A percentile compares a stretch with the other conserved stretches of the same genome.
Conservation (phyloP, 2,113 vertebrate genomes). For the Chaetops frenatus region DNA sequence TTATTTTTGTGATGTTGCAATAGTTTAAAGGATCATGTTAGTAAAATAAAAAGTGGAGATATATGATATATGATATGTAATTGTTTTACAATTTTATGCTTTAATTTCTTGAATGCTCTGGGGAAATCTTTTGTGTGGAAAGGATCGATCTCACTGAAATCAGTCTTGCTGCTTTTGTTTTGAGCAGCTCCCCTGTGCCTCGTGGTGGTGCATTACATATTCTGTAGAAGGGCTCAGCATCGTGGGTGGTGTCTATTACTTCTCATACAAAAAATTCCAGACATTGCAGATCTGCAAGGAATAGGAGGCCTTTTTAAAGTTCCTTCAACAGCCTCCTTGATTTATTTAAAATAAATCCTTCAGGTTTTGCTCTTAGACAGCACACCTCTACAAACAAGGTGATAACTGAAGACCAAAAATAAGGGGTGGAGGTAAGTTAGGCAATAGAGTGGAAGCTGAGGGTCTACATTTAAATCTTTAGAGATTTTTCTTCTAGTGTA, state of each 20-base stretch:
- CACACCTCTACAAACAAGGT: neutral
- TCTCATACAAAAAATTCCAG: conserved; percentile 40
- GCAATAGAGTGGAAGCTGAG: neutral
- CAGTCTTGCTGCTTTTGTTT: neutral
- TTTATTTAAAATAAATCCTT: neutral
- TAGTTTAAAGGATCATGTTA: neutral
- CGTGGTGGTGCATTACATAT: neutral
- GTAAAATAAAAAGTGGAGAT: neutral
- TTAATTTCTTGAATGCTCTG: neutral
- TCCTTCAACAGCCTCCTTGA: neutral
- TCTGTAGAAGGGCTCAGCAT: conserved; percentile 18
- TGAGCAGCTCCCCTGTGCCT: conserved; percentile 20
- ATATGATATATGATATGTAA: neutral
- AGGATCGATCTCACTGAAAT: neutral
- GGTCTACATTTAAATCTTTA: neutral
- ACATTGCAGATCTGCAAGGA: conserved; percentile 16
- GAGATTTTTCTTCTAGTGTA: neutral
- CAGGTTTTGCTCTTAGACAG: neutral
- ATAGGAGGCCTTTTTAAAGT: neutral
- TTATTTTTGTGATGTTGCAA: neutral
- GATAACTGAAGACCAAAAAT: neutral
- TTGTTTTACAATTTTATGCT: neutral
- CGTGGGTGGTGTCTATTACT: conserved; percentile 48
- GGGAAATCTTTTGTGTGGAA: neutral
- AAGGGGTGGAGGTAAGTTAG: neutral